Evolutionary conservation across 2,113 vertebrate genomes (phyloP).

Genomic region (Amphilophus citrinellus): DNA sequence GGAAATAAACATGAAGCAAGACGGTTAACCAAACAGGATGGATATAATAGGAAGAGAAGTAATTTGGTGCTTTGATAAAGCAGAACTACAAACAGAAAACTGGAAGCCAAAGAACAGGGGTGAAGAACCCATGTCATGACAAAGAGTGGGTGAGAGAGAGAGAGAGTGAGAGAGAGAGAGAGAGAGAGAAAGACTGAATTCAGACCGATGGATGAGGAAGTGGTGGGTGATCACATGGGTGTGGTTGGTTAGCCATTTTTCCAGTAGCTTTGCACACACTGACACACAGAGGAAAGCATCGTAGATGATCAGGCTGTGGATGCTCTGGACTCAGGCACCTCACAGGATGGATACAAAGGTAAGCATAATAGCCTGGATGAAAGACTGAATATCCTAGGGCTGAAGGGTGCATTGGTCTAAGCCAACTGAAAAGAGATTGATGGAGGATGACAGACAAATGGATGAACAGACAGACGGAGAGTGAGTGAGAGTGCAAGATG

Average conservation of each 20-base stretch:
- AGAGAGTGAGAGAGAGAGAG: background rate
- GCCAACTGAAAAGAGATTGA: slow-evolving; percentile 50
- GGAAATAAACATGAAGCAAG: slow-evolving; percentile 8
- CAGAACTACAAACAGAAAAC: slow-evolving; percentile 5
- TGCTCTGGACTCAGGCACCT: slow-evolving; percentile 19
- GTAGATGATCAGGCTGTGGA: slow-evolving; percentile 41
- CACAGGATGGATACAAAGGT: slow-evolving; percentile 74
- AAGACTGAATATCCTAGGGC: slow-evolving; percentile 57
- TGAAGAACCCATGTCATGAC: slow-evolving; percentile 37
- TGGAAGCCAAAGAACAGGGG: slow-evolving; percentile 11
- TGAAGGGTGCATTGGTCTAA: slow-evolving; percentile 46
- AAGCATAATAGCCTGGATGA: slow-evolving; percentile 51
- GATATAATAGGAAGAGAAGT: background rate
- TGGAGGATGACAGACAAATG: slow-evolving; percentile 71
- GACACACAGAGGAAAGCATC: slow-evolving; percentile 14
- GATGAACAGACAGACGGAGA: slow-evolving; percentile 65
- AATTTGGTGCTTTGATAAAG: background rate
- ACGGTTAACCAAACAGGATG: background rate
- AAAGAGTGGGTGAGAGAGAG: slow-evolving; percentile 45
- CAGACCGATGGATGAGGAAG: slow-evolving; percentile 63
- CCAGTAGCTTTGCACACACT: slow-evolving; percentile 31
- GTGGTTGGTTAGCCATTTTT: slow-evolving; percentile 47
- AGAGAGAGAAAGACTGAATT: slow-evolving; percentile 25
- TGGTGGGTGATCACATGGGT: slow-evolving; percentile 59
- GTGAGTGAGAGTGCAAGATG: slow-evolving; percentile 62